Percentiles rank a stretch among this genome's conserved stretches.
phyloP scores from a whole-genome alignment of 1,140 invertebrate genomes.

The Heterodera schachtii region DNA sequence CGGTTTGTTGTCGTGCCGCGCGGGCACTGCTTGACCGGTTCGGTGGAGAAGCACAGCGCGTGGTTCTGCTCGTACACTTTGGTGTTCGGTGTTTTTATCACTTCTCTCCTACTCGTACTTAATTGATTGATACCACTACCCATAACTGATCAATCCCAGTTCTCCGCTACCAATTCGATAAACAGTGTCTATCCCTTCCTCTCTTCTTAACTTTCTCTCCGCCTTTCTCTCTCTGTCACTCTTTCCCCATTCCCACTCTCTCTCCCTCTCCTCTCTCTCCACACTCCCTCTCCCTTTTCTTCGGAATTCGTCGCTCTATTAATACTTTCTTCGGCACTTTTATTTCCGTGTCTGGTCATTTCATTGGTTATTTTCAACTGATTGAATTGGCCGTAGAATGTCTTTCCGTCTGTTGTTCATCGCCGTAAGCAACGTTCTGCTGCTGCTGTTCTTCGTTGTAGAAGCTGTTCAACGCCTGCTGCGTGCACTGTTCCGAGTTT shows the following conservation, averaged over 20 bases:
- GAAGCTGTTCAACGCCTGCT: constrained; percentile 37
- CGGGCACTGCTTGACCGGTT: constrained; percentile 34
- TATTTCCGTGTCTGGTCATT: not conserved
- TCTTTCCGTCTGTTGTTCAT: not conserved
- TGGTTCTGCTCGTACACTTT: constrained; percentile 32
- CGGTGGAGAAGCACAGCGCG: constrained; percentile 15
- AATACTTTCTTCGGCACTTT: not conserved
- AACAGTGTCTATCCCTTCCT: too few species aligned
- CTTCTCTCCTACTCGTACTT: too few species aligned
- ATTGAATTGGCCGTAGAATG: not conserved
- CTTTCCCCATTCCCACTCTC: too few species aligned
- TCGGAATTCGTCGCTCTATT: not conserved
- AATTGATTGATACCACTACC: too few species aligned
- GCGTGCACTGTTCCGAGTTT: constrained; percentile 30
- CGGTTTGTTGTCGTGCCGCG: not conserved
- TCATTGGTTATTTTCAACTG: not conserved
- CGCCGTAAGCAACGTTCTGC: not conserved
- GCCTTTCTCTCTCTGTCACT: too few species aligned
- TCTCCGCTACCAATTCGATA: too few species aligned
- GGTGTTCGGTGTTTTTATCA: not conserved
- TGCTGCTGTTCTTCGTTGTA: not conserved
- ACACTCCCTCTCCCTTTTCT: not conserved
- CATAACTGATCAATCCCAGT: too few species aligned
- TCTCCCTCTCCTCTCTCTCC: too few species aligned
- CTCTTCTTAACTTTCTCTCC: too few species aligned